Conservation (phyloP, 2,113 vertebrate genomes). For the Ageneiosus marmoratus region DNA sequence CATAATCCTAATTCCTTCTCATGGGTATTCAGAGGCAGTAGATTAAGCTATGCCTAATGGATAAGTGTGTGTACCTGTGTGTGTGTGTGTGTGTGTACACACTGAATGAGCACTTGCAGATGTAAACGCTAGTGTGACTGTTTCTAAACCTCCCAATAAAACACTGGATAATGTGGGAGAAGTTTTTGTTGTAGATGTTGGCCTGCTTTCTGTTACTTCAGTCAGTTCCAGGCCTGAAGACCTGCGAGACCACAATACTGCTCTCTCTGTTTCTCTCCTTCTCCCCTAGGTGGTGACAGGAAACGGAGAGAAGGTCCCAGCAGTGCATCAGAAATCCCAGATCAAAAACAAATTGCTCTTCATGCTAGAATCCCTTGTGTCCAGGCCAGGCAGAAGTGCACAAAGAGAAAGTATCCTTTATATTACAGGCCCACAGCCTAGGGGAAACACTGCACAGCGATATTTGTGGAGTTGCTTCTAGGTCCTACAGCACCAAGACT, state of each 20-base stretch:
- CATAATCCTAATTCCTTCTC: constrained; percentile 4
- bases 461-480: background rate
- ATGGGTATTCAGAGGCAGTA: constrained; percentile 2
- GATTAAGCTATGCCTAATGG: background rate
- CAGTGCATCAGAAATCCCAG: constrained; percentile 28
- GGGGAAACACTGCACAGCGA: background rate
- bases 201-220: constrained; percentile 33
- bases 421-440: background rate
- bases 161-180: constrained; percentile 37
- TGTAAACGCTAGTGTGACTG: background rate
- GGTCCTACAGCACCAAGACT: background rate
- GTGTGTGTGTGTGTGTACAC: background rate
- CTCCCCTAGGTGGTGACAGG: background rate
- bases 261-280: background rate
- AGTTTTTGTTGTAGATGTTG: constrained; percentile 22
- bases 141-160: constrained; percentile 43
- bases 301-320: constrained; percentile 25
- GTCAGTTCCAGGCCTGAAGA: background rate
- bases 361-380: constrained; percentile 35
- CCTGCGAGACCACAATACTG: background rate
- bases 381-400: constrained; percentile 25
- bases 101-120: background rate
- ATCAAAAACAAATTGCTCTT: constrained; percentile 53
- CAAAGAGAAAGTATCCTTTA: constrained; percentile 38
- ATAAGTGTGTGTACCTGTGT: background rate